A percentile compares a stretch with the other conserved stretches of the same genome.
Evolutionary conservation across 2,888 invertebrate genomes (phyloP).

Genomic region (Macrosiphum euphorbiae): DNA sequence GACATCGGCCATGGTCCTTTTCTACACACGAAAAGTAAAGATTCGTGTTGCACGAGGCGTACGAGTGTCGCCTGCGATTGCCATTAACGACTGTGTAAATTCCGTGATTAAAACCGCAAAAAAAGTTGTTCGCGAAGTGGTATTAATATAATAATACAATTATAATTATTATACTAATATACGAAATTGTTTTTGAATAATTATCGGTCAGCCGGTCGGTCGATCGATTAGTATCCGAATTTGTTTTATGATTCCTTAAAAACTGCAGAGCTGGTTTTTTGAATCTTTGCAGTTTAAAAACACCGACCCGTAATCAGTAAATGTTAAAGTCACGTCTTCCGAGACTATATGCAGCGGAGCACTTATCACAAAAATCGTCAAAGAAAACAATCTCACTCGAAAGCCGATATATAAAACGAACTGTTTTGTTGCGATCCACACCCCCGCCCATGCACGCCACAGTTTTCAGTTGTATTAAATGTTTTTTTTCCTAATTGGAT

Average conservation of each 20-base stretch:
- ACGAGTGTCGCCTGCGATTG: background rate
- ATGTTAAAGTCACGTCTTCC: background rate
- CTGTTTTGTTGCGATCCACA: background rate
- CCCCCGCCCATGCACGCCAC: background rate
- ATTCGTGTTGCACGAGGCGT: background rate
- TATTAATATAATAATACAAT: background rate
- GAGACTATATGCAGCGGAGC: background rate
- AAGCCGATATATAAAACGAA: background rate
- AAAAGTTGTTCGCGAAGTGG: background rate
- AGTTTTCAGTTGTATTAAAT: conserved; percentile 19
- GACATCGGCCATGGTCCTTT: background rate
- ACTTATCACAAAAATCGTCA: background rate
- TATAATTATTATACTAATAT: background rate
- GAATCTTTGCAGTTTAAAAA: background rate
- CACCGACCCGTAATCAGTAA: background rate
- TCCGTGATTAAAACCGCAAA: background rate
- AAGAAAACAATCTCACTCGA: conserved; percentile 18
- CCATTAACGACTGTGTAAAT: background rate
- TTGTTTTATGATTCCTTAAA: background rate
- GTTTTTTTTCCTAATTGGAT: conserved; percentile 7
- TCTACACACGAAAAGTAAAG: background rate
- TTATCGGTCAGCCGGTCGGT: background rate
- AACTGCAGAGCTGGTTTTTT: background rate
- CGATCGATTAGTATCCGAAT: background rate
- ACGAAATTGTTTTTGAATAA: background rate